These are phyloP conservation scores for Girardinus metallicus DNA, from an alignment of 2,797 vertebrate genomes.

Conservation along the genomic window DNA sequence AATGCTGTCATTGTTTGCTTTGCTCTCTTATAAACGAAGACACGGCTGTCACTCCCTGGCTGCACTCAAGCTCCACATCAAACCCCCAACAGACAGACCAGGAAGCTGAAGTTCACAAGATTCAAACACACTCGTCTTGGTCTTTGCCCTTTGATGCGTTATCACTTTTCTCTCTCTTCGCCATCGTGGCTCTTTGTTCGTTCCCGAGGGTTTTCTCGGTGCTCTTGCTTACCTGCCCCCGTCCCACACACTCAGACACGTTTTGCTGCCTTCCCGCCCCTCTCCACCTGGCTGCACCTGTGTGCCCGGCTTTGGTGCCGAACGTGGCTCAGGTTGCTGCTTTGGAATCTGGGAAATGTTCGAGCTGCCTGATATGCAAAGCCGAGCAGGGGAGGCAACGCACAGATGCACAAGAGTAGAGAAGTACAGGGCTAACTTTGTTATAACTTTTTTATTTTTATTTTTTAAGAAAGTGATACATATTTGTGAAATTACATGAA, in stretches of 20 bases:
- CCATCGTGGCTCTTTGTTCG: neutral
- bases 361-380: slow-evolving; percentile 38
- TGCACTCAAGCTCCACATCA: slow-evolving; percentile 47
- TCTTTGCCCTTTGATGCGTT: slow-evolving; percentile 22
- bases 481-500: neutral
- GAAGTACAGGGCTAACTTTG: neutral
- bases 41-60: slow-evolving; percentile 8
- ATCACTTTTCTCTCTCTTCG: slow-evolving; percentile 33
- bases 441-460: too few species aligned
- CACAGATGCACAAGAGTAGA: slow-evolving; percentile 45
- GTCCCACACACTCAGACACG: slow-evolving; percentile 33
- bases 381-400: slow-evolving; percentile 50
- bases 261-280: slow-evolving; percentile 36
- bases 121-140: neutral
- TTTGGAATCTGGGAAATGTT: slow-evolving; percentile 83
- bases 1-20: slow-evolving; percentile 58
- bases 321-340: slow-evolving; percentile 76
- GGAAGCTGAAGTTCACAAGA: slow-evolving; percentile 38
- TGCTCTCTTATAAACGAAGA: slow-evolving; percentile 65
- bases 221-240: slow-evolving; percentile 8
- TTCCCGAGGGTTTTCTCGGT: neutral
- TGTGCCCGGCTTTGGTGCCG: slow-evolving; percentile 65
- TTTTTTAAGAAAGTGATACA: neutral
- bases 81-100: slow-evolving; percentile 22
- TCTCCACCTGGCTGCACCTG: slow-evolving; percentile 72